These are phyloP conservation scores for Rhagoletis pomonella DNA, from an alignment of 1,140 invertebrate species.

Conservation along the genomic window DNA sequence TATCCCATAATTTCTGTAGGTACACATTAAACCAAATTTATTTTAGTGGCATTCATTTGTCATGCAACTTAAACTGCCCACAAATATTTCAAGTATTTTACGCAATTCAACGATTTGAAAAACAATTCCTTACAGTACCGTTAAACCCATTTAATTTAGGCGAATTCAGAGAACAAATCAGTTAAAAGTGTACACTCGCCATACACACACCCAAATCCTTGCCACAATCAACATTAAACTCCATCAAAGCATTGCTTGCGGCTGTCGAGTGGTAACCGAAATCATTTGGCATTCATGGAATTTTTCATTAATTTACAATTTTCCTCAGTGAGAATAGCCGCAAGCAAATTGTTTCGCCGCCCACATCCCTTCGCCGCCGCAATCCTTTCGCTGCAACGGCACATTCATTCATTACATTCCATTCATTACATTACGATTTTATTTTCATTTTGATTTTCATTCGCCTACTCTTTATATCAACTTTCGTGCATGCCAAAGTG, in stretches of 20 bases:
- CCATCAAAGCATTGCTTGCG: constrained; percentile 7
- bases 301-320: constrained; percentile 52
- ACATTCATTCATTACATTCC: neutral
- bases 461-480: neutral
- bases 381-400: neutral
- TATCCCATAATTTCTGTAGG: too few species aligned
- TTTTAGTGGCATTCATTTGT: neutral
- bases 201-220: neutral
- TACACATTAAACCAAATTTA: neutral
- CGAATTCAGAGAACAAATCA: constrained; percentile 7
- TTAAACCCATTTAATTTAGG: neutral
- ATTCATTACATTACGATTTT: constrained; percentile 20
- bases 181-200: neutral
- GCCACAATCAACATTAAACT: neutral
- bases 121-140: neutral
- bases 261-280: constrained; percentile 19
- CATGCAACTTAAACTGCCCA: neutral
- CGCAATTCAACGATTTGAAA: neutral
- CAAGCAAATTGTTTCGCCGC: constrained; percentile 3
- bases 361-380: neutral
- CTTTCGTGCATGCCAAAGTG: neutral
- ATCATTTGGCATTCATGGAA: constrained; percentile 50
- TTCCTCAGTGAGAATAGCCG: neutral
- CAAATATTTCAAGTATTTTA: constrained; percentile 36
- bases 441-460: too few species aligned